Percentiles rank a stretch among this genome's conserved stretches.
phyloP scores from a whole-genome alignment of 1,140 invertebrate genomes.

The Thaumatotibia leucotreta region DNA sequence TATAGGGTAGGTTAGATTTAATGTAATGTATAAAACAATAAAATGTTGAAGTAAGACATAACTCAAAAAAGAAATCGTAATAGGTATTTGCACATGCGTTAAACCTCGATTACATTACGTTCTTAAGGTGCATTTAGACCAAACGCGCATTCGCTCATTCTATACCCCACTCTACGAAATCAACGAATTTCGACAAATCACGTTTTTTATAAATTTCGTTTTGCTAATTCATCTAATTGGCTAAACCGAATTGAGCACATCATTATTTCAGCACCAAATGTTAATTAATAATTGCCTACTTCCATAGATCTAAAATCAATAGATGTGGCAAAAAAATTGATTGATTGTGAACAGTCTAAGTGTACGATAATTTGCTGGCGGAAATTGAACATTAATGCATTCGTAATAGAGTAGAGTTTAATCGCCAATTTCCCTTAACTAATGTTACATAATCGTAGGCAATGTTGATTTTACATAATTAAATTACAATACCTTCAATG shows the following conservation, averaged over 20 bases:
- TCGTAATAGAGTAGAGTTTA: neutral
- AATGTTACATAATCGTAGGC: no score
- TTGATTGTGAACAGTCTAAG: neutral
- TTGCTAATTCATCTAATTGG: neutral
- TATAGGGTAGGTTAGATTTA: no score
- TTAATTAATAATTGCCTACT: neutral
- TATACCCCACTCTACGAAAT: no score
- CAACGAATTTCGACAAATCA: no score
- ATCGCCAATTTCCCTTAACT: no score
- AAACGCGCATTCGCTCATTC: no score
- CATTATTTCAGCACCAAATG: neutral
- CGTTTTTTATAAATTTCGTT: neutral
- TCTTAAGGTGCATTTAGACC: no score
- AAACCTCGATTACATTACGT: no score
- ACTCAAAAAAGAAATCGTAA: no score
- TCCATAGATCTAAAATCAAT: neutral
- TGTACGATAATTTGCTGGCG: neutral
- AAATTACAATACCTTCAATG: neutral
- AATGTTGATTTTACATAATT: neutral
- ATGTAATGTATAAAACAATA: no score
- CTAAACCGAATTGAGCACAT: neutral
- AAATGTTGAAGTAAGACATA: no score
- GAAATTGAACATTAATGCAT: neutral
- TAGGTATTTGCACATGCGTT: no score
- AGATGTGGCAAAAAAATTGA: neutral